phyloP scores from a whole-genome alignment of 2,113 vertebrate genomes.

The Motacilla tschutschensis region DNA sequence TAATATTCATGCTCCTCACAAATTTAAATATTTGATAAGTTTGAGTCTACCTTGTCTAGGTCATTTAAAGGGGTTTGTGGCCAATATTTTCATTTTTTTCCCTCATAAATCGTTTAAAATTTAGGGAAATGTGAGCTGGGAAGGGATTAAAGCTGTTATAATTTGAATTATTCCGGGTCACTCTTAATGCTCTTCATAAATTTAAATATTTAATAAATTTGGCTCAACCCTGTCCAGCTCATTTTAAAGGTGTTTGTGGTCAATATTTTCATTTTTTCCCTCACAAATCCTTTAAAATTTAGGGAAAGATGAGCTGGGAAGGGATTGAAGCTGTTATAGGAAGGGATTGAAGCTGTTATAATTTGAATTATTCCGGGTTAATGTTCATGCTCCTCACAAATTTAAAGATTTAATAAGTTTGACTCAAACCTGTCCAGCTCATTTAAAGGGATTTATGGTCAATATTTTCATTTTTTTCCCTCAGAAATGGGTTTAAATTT shows the following conservation, averaged over 20 bases:
- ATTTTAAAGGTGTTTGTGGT: rapidly evolving
- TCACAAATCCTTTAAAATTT: not conserved
- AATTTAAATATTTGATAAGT: no score
- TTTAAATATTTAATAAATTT: no score
- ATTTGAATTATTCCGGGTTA: not conserved
- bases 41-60: no score
- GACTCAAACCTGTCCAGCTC: rapidly evolving
- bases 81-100: no score
- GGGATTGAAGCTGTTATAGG: not conserved
- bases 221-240: not conserved
- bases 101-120: not conserved
- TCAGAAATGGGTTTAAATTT: not conserved
- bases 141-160: rapidly evolving
- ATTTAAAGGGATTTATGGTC: rapidly evolving
- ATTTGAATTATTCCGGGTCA: not conserved
- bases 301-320: not conserved
- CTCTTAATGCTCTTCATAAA: no score
- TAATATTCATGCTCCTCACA: no score
- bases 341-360: not conserved
- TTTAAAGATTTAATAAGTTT: no score
- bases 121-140: rapidly evolving
- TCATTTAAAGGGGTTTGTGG: no score
- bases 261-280: not conserved
- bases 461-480: not conserved
- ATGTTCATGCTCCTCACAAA: not conserved